Percentiles rank a stretch among this genome's conserved stretches.
Conservation (phyloP, 1,140 invertebrate species). For the Drepana arcuata region DNA sequence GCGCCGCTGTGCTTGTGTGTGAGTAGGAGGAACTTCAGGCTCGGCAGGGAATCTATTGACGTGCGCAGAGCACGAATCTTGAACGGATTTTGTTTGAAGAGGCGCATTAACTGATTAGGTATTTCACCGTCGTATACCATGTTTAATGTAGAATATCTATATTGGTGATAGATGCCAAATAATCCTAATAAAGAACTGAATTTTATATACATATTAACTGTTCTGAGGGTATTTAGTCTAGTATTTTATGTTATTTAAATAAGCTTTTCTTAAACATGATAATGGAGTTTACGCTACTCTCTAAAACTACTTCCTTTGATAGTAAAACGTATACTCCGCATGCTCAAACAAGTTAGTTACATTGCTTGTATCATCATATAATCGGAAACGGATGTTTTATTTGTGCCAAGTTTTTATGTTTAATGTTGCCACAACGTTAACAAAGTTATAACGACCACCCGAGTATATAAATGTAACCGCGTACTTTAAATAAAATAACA, state of each 20-base stretch:
- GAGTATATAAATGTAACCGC: no score
- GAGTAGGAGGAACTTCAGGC: slow-evolving; percentile 59
- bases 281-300: slow-evolving; percentile 13
- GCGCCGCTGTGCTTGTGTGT: slow-evolving; percentile 27
- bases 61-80: slow-evolving; percentile 25
- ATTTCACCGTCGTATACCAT: slow-evolving; percentile 64
- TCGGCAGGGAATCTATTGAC: slow-evolving; percentile 57
- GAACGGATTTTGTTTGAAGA: slow-evolving; percentile 48
- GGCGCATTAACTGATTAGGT: slow-evolving; percentile 55
- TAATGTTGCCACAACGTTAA: slow-evolving; percentile 33
- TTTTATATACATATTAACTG: slow-evolving; percentile 71
- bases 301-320: no score
- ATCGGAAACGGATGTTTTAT: slow-evolving; percentile 20
- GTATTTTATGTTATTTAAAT: slow-evolving; percentile 58
- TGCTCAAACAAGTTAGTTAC: slow-evolving; percentile 8
- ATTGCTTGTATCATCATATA: slow-evolving; percentile 8
- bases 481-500: no score
- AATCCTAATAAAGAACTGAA: slow-evolving; percentile 74
- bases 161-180: slow-evolving; percentile 69
- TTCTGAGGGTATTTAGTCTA: slow-evolving; percentile 71
- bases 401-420: slow-evolving; percentile 62
- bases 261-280: slow-evolving; percentile 27
- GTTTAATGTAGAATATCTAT: slow-evolving; percentile 58
- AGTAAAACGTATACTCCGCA: no score
- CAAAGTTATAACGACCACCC: slow-evolving; percentile 13